Conservation (phyloP, 2,113 vertebrate genomes). For the Electrona antarctica region DNA sequence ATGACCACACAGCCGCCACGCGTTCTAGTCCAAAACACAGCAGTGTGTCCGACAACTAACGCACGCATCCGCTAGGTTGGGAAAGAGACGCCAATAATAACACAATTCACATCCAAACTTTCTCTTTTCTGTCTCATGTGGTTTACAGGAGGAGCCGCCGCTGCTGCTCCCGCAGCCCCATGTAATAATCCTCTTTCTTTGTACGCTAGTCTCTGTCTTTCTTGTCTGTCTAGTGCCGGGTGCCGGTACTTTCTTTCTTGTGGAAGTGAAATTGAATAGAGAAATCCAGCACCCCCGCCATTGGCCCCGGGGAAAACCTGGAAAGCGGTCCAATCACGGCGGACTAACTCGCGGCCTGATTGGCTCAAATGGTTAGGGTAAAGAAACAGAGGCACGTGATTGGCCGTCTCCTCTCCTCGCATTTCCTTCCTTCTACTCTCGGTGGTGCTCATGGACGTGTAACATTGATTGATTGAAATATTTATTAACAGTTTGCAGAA, state of each 20-base stretch:
- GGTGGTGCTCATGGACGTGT: too few relatives aligned
- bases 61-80: conserved; percentile 1
- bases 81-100: not conserved
- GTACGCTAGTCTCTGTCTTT: conserved; percentile 32
- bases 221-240: too few relatives aligned
- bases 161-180: too few relatives aligned
- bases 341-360: conserved; percentile 24
- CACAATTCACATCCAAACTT: conserved; percentile 35
- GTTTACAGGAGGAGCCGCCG: too few relatives aligned
- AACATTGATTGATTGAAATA: too few relatives aligned
- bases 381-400: too few relatives aligned
- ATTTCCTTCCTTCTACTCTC: too few relatives aligned
- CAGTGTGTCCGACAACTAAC: not conserved
- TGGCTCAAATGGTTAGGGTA: conserved; percentile 20
- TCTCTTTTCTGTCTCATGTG: conserved; percentile 23
- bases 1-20: conserved; percentile 3
- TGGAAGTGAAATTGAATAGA: conserved; percentile 39
- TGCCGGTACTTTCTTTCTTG: too few relatives aligned
- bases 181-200: conserved; percentile 50
- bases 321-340: conserved; percentile 48
- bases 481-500: too few relatives aligned
- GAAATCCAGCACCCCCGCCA: conserved; percentile 36
- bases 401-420: too few relatives aligned
- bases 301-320: conserved; percentile 30
- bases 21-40: conserved; percentile 2